phyloP scores from a whole-genome alignment of 1,140 invertebrate genomes.

The Tetramorium simillimum region DNA sequence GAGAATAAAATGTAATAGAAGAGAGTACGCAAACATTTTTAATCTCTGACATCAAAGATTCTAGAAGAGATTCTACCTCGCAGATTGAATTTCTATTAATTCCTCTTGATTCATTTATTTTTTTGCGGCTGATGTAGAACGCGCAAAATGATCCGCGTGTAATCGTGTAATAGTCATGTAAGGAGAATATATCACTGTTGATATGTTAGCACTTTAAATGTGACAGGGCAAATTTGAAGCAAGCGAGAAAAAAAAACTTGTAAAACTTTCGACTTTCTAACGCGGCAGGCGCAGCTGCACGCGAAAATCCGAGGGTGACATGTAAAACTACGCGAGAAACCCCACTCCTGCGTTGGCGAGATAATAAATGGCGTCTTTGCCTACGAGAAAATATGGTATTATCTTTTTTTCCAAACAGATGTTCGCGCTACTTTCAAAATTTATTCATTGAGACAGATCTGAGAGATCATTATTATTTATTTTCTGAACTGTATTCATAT shows the following conservation, averaged over 20 bases:
- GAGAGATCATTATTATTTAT: background rate
- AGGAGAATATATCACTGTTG: slow-evolving; percentile 83
- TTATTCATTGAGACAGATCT: background rate
- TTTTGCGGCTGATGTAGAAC: background rate
- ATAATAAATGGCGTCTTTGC: slow-evolving; percentile 69
- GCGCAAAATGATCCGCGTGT: slow-evolving; percentile 33
- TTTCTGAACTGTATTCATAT: background rate
- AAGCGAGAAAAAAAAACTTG: slow-evolving; percentile 64
- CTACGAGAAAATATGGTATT: slow-evolving; percentile 41
- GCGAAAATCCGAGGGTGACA: slow-evolving; percentile 29
- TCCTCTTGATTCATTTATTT: background rate
- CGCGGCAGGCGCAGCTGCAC: slow-evolving; percentile 3
- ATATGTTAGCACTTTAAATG: slow-evolving; percentile 83
- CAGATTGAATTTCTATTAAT: slow-evolving; percentile 28
- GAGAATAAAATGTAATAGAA: background rate
- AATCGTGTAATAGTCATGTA: slow-evolving; percentile 64
- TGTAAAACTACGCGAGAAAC: slow-evolving; percentile 51
- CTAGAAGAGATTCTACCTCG: background rate
- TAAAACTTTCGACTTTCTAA: slow-evolving; percentile 66
- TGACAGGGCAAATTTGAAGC: slow-evolving; percentile 72
- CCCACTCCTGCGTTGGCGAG: slow-evolving; percentile 45
- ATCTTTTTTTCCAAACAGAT: background rate
- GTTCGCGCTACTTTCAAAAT: background rate
- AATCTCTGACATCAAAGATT: background rate
- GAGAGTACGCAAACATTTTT: background rate